phyloP scores from a whole-genome alignment of 2,113 vertebrate species.

The Dissostichus mawsoni region DNA sequence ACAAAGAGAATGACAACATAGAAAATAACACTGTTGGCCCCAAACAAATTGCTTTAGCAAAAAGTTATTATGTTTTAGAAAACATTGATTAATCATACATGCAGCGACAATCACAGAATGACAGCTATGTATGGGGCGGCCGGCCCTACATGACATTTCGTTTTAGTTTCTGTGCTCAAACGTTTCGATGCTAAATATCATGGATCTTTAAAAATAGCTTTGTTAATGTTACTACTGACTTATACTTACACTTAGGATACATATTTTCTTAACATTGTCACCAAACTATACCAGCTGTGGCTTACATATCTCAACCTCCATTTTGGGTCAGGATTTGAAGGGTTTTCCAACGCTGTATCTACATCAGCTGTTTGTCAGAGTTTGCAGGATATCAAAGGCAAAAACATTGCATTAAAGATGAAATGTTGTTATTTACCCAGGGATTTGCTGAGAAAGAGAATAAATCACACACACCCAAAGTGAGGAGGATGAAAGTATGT shows the following conservation, averaged over 20 bases:
- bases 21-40: not conserved
- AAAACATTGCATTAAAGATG: conserved; percentile 26
- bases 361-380: not conserved
- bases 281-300: not conserved
- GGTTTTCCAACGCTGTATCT: conserved; percentile 1
- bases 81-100: conserved; percentile 2
- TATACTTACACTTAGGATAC: not conserved
- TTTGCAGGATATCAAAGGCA: conserved; percentile 30
- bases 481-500: conserved; percentile 1
- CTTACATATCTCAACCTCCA: not conserved
- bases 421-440: conserved; percentile 4
- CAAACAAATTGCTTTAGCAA: not conserved
- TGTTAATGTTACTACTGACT: not conserved
- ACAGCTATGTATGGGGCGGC: not conserved
- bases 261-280: not conserved
- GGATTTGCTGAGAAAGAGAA: not conserved
- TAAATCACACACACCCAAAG: not conserved
- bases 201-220: not conserved
- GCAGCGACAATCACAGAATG: not conserved
- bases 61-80: not conserved
- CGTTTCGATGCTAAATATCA: not conserved
- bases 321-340: conserved; percentile 1
- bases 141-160: conserved; percentile 15
- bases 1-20: not conserved
- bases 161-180: not conserved